phyloP scores from a whole-genome alignment of 2,797 vertebrate species.

The Microcaecilia unicolor region DNA sequence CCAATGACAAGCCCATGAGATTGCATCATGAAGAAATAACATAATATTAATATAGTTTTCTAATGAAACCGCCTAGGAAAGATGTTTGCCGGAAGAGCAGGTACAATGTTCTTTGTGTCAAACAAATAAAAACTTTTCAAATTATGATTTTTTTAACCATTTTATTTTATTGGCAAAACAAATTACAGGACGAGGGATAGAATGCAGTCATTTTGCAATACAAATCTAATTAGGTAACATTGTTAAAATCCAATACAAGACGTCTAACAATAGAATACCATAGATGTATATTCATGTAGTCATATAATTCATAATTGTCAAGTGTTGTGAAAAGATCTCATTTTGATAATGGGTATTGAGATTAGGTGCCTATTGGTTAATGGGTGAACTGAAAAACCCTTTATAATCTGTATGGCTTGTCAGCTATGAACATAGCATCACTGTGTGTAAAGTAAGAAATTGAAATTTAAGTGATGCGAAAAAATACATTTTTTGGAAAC shows the following conservation, averaged over 20 bases:
- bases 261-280: slow-evolving; percentile 44
- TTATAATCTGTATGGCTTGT: slow-evolving; percentile 47
- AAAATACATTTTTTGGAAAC: slow-evolving; percentile 17
- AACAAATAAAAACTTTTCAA: slow-evolving; percentile 28
- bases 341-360: slow-evolving; percentile 57
- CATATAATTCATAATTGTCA: slow-evolving; percentile 52
- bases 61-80: slow-evolving; percentile 32
- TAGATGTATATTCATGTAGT: slow-evolving; percentile 43
- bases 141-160: slow-evolving; percentile 39
- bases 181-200: slow-evolving; percentile 44
- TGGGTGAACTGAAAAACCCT: slow-evolving; percentile 47
- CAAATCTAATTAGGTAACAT: slow-evolving; percentile 52
- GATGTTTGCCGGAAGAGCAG: slow-evolving; percentile 34
- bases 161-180: slow-evolving; percentile 49
- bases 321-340: too few species aligned
- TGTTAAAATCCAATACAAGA: slow-evolving; percentile 51
- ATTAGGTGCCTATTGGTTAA: slow-evolving; percentile 41
- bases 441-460: slow-evolving; percentile 36
- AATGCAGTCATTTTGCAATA: slow-evolving; percentile 33
- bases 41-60: slow-evolving; percentile 37
- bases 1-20: slow-evolving; percentile 25
- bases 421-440: slow-evolving; percentile 42
- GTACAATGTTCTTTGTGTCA: slow-evolving; percentile 28
- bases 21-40: slow-evolving; percentile 38
- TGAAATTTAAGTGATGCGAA: slow-evolving; percentile 15